Evolutionary conservation across 2,888 invertebrate genomes (phyloP).

Genomic region (Bursaphelenchus okinawaensis): DNA sequence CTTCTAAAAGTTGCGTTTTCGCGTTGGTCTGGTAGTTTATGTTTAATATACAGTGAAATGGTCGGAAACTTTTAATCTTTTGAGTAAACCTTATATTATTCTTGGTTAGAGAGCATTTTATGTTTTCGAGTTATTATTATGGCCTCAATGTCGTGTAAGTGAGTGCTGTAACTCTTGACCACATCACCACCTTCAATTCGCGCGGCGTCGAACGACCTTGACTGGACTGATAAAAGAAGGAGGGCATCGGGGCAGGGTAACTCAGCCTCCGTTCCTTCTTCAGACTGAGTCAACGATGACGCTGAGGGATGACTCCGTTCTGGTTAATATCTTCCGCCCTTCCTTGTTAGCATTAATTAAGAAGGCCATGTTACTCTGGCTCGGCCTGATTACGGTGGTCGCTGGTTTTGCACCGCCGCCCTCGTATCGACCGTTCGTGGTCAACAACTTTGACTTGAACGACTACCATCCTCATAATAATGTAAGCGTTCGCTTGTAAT

Average conservation of each 20-base stretch:
- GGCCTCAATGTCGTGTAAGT: too few relatives aligned
- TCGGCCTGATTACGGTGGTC: background rate
- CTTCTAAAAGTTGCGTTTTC: too few relatives aligned
- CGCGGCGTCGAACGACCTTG: too few relatives aligned
- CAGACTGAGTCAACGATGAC: background rate
- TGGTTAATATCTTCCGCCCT: background rate
- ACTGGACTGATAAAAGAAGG: background rate
- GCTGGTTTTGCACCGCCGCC: background rate
- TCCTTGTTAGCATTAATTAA: background rate
- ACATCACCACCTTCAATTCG: too few relatives aligned
- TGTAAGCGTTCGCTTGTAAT: background rate
- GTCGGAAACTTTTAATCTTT: too few relatives aligned
- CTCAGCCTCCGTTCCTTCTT: background rate
- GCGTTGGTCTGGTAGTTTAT: too few relatives aligned
- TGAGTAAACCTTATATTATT: too few relatives aligned
- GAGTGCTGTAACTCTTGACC: too few relatives aligned
- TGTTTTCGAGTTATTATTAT: too few relatives aligned
- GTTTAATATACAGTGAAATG: too few relatives aligned
- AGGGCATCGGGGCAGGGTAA: background rate
- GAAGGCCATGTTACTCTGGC: background rate
- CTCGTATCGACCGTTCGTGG: background rate
- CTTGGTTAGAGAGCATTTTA: too few relatives aligned
- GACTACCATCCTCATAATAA: constrained; percentile 20
- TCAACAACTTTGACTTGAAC: constrained; percentile 14
- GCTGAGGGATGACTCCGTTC: background rate